These are phyloP conservation scores for Drosophila obscura DNA, from an alignment of 1,140 invertebrate species.

Conservation along the genomic window DNA sequence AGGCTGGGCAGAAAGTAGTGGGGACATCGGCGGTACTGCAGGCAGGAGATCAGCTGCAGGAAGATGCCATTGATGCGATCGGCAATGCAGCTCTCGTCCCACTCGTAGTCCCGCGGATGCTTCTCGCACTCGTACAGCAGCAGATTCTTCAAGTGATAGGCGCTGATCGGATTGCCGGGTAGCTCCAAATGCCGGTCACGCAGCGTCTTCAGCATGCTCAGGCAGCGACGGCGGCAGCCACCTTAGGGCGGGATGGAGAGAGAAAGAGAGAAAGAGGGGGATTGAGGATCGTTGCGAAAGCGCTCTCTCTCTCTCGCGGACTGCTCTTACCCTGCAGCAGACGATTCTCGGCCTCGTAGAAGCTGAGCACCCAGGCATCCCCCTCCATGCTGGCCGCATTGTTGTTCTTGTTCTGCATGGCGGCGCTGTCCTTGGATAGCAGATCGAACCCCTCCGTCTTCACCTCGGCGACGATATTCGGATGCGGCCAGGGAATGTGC, in stretches of 20 bases:
- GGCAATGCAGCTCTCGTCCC: conserved; percentile 94
- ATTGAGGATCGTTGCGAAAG: background rate
- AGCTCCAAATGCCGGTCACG: conserved; percentile 95
- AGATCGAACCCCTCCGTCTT: conserved; percentile 97
- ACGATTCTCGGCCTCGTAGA: conserved; percentile 94
- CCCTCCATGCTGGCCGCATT: conserved; percentile 92
- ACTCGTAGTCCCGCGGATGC: conserved; percentile 95
- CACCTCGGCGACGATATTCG: conserved; percentile 94
- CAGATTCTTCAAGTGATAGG: conserved; percentile 95
- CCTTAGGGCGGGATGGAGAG: conserved; percentile 52
- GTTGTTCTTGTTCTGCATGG: conserved; percentile 92
- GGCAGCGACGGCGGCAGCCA: conserved; percentile 91
- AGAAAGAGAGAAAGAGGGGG: background rate
- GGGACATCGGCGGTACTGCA: conserved; percentile 96
- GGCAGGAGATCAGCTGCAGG: conserved; percentile 95
- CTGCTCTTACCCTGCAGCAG: conserved; percentile 88
- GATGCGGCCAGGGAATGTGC: conserved; percentile 95
- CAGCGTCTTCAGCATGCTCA: conserved; percentile 95
- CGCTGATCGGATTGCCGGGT: conserved; percentile 93
- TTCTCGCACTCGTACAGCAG: conserved; percentile 98
- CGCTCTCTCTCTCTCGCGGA: too few species aligned
- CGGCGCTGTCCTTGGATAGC: conserved; percentile 92
- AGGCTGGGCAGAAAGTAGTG: conserved; percentile 95
- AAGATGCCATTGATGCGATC: conserved; percentile 97
- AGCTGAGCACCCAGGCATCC: conserved; percentile 96